Evolutionary conservation across 2,797 vertebrate genomes (phyloP).

Genomic region (Arctocebus calabarensis): DNA sequence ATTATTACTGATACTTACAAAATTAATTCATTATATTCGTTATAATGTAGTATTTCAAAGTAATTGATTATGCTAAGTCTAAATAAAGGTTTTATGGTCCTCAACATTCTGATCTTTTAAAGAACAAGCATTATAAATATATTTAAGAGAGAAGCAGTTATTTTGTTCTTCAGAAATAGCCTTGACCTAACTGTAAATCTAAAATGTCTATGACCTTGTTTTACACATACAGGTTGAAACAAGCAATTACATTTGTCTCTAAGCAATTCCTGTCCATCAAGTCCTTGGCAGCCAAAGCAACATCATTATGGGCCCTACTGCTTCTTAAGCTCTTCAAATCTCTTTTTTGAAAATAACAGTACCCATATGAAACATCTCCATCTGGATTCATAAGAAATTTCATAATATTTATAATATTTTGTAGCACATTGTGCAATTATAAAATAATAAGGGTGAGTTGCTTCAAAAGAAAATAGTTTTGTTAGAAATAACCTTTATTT

Average conservation of each 20-base stretch:
- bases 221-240: conserved; percentile 23
- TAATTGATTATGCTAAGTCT: background rate
- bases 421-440: background rate
- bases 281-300: conserved; percentile 38
- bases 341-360: background rate
- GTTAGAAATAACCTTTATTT: background rate
- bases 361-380: background rate
- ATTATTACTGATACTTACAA: background rate
- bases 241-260: conserved; percentile 68
- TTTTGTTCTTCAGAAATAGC: conserved; percentile 42
- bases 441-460: background rate
- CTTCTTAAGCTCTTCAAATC: background rate
- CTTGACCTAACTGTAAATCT: conserved; percentile 54
- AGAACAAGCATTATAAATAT: background rate
- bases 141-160: background rate
- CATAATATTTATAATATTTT: background rate
- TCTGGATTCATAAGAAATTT: background rate
- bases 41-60: background rate
- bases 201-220: conserved; percentile 51
- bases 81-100: background rate
- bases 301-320: background rate
- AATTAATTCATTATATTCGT: background rate
- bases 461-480: background rate
- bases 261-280: conserved; percentile 57
- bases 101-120: background rate